Conservation (phyloP, 2,888 invertebrate species). For the Coelogynopora nodosa region DNA sequence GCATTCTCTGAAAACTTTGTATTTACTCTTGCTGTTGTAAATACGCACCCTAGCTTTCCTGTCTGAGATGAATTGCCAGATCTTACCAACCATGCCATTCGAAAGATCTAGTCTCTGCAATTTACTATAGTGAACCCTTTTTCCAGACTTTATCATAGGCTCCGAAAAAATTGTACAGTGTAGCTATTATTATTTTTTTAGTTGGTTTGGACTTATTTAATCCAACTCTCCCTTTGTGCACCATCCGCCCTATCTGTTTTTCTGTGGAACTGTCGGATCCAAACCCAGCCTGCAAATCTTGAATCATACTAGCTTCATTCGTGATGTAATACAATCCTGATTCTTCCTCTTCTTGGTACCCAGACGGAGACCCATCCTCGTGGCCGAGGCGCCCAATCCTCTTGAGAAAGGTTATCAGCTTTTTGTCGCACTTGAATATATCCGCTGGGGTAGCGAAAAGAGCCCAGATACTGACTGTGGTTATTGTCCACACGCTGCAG, state of each 20-base stretch:
- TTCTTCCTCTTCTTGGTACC: too few relatives aligned
- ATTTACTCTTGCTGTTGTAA: background rate
- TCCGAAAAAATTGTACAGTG: background rate
- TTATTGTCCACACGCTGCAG: too few relatives aligned
- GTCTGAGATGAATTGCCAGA: background rate
- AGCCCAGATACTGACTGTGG: too few relatives aligned
- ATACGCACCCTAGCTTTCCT: background rate
- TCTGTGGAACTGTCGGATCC: background rate
- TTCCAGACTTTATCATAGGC: background rate
- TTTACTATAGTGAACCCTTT: background rate
- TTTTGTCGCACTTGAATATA: too few relatives aligned
- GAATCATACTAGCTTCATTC: background rate
- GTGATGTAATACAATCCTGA: background rate
- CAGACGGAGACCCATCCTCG: too few relatives aligned
- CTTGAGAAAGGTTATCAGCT: too few relatives aligned
- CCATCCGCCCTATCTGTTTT: background rate
- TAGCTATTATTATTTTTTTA: background rate
- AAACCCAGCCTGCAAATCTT: background rate
- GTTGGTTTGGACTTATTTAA: background rate
- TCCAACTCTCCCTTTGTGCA: background rate
- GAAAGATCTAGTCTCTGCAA: background rate
- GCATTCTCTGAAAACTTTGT: background rate
- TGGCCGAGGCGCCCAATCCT: too few relatives aligned
- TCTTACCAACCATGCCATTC: background rate
- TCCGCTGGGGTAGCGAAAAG: too few relatives aligned